phyloP scores from a whole-genome alignment of 2,888 invertebrate genomes.

The Scotopteryx bipunctaria region DNA sequence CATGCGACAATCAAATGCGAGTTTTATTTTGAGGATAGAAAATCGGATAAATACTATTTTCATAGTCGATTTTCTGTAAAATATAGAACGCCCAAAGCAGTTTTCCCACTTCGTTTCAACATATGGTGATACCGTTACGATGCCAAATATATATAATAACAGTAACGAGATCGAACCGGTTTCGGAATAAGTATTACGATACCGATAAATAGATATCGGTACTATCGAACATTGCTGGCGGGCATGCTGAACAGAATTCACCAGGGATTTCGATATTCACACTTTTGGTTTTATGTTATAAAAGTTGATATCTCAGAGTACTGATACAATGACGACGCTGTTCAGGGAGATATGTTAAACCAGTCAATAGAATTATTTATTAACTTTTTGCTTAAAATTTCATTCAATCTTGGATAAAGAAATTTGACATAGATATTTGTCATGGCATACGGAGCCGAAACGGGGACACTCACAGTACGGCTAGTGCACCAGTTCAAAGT shows the following conservation, averaged over 20 bases:
- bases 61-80: no score
- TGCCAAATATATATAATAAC: conserved; percentile 16
- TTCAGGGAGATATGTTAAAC: no score
- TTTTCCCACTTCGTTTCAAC: conserved; percentile 11
- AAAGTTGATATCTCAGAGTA: not conserved
- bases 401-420: no score
- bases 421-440: no score
- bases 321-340: not conserved
- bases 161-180: conserved; percentile 4
- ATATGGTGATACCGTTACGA: not conserved
- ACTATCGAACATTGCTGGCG: not conserved
- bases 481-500: no score
- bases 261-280: not conserved
- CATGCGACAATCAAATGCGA: no score
- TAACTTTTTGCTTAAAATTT: no score
- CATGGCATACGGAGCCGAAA: no score
- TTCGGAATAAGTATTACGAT: conserved; percentile 5
- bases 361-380: no score
- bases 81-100: not conserved
- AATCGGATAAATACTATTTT: no score
- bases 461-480: no score
- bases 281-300: not conserved
- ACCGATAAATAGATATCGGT: not conserved
- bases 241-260: not conserved
- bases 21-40: no score